Evolutionary conservation across 2,113 vertebrate species (phyloP).

Genomic region (Lichenostomus cassidix): DNA sequence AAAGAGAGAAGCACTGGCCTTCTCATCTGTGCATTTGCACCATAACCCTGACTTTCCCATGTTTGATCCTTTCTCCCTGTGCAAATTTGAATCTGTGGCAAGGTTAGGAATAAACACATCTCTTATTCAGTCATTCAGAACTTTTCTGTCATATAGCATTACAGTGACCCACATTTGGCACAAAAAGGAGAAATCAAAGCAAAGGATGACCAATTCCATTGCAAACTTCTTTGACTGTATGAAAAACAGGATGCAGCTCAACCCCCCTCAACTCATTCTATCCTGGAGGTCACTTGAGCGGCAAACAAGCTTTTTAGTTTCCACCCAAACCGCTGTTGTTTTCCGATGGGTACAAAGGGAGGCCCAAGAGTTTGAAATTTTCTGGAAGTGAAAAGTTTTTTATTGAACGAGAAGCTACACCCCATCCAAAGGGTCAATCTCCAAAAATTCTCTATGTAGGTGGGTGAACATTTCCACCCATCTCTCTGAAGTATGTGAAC

Average conservation of each 20-base stretch:
- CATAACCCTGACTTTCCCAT: slow-evolving; percentile 42
- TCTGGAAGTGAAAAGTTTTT: not conserved
- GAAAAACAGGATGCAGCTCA: not conserved
- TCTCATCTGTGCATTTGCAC: not conserved
- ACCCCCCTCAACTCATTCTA: not conserved
- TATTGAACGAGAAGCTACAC: not conserved
- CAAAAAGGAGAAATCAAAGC: not conserved
- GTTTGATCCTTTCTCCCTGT: slow-evolving; percentile 16
- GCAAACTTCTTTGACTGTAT: not conserved
- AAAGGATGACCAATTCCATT: not conserved
- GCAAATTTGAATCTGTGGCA: not conserved
- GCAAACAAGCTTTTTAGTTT: not conserved
- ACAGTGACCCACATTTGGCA: not conserved
- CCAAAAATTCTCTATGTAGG: not conserved
- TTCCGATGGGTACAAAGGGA: not conserved
- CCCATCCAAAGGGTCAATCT: not conserved
- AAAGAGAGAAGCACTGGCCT: not conserved
- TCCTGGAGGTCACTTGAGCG: not conserved
- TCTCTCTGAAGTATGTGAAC: not conserved
- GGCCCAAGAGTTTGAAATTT: not conserved
- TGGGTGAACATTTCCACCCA: not conserved
- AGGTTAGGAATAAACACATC: not conserved
- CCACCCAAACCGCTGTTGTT: not conserved
- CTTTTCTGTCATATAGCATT: not conserved
- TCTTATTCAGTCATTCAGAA: not conserved